Conservation (phyloP, 2,113 vertebrate species). For the Mormoops blainvillei region DNA sequence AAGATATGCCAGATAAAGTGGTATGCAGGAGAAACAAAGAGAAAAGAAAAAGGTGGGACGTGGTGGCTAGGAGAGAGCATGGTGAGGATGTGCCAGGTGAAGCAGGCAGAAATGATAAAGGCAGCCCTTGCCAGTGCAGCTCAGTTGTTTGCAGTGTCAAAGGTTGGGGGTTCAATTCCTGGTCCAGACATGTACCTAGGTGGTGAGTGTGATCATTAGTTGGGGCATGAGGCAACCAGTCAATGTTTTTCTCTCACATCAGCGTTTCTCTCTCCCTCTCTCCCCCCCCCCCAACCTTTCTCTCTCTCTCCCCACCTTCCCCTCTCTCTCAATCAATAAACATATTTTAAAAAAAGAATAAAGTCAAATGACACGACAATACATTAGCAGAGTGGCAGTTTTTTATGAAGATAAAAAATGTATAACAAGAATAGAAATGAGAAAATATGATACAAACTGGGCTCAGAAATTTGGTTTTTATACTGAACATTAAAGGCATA, state of each 20-base stretch:
- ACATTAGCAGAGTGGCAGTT: not conserved
- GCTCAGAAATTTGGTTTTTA: not conserved
- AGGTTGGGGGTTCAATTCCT: too few species aligned
- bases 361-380: not conserved
- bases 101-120: not conserved
- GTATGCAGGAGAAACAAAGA: not conserved
- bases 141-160: too few species aligned
- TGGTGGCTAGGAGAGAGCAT: too few species aligned
- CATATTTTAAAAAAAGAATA: not conserved
- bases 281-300: too few species aligned
- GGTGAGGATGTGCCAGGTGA: rapidly evolving
- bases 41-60: not conserved
- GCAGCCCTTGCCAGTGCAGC: too few species aligned
- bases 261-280: too few species aligned
- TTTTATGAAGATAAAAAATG: not conserved
- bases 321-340: too few species aligned
- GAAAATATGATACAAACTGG: not conserved
- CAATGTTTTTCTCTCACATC: too few species aligned
- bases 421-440: not conserved
- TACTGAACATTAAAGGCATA: not conserved
- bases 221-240: too few species aligned
- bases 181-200: too few species aligned
- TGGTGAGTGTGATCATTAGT: too few species aligned
- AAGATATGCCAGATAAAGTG: not conserved
- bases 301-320: too few species aligned